phyloP scores from a whole-genome alignment of 1,140 invertebrate species.

The Drosophila albomicans region DNA sequence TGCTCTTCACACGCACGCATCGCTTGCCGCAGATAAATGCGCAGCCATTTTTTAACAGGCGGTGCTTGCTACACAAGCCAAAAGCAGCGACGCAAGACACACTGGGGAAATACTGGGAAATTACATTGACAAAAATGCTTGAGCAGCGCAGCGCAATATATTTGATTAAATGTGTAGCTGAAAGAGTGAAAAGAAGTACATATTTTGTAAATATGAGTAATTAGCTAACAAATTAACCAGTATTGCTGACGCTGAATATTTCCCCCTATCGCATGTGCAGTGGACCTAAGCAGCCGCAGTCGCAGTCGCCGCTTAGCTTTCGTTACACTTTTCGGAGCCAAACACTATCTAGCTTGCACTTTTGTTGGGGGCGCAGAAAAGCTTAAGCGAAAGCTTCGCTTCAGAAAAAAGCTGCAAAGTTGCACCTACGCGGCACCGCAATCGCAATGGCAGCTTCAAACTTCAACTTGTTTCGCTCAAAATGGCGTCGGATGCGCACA shows the following conservation, averaged over 20 bases:
- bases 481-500: slow-evolving; percentile 59
- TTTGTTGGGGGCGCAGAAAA: slow-evolving; percentile 8
- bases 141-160: not conserved
- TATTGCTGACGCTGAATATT: not conserved
- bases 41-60: slow-evolving; percentile 79
- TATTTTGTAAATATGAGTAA: not conserved
- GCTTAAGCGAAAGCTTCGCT: slow-evolving; percentile 57
- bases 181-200: not conserved
- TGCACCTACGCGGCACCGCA: slow-evolving; percentile 55
- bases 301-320: slow-evolving; percentile 29
- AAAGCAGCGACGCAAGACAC: slow-evolving; percentile 9
- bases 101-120: slow-evolving; percentile 75
- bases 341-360: slow-evolving; percentile 49
- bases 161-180: not conserved
- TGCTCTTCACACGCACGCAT: slow-evolving; percentile 33
- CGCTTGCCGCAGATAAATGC: slow-evolving; percentile 61
- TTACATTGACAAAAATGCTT: slow-evolving; percentile 13
- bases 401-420: slow-evolving; percentile 51
- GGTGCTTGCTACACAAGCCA: slow-evolving; percentile 42
- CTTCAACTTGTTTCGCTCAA: slow-evolving; percentile 33
- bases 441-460: not conserved
- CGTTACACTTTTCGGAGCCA: not conserved
- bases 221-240: not conserved
- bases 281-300: slow-evolving; percentile 7
- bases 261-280: slow-evolving; percentile 27